phyloP scores from a whole-genome alignment of 2,888 invertebrate species.

The Acleris holmiana region DNA sequence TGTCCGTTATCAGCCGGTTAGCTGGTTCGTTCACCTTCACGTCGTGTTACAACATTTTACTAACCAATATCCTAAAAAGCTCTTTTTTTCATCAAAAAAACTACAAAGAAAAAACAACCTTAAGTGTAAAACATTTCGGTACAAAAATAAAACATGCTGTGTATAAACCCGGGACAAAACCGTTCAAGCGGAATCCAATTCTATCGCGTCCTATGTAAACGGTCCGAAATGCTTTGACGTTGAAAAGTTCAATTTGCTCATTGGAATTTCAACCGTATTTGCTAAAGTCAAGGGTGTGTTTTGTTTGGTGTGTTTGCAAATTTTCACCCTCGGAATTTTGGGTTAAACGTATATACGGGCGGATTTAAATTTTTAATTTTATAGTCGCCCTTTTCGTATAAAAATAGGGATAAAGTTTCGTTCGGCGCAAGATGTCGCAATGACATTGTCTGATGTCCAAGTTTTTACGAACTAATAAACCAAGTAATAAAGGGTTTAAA shows the following conservation, averaged over 20 bases:
- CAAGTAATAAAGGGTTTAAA: no score
- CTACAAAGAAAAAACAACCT: not conserved
- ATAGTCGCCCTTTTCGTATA: constrained; percentile 36
- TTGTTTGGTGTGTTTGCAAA: constrained; percentile 22
- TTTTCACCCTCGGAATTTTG: constrained; percentile 36
- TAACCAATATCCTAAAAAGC: constrained; percentile 36
- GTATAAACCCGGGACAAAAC: not conserved
- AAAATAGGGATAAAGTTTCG: constrained; percentile 14
- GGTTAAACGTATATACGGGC: constrained; percentile 42
- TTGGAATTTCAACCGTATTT: constrained; percentile 28
- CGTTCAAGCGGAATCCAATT: constrained; percentile 13
- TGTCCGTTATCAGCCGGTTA: constrained; percentile 3
- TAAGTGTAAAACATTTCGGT: not conserved
- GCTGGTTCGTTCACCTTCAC: constrained; percentile 34
- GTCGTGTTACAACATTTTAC: constrained; percentile 22
- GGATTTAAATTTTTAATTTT: constrained; percentile 46
- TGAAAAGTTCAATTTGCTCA: not conserved
- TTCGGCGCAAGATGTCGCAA: no score
- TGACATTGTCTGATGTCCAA: no score
- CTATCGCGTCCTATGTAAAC: constrained; percentile 9
- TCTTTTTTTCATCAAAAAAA: constrained; percentile 25
- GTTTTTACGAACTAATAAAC: no score
- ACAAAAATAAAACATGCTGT: not conserved
- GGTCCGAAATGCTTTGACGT: constrained; percentile 18
- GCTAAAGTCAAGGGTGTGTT: constrained; percentile 32